Base-by-base conservation (phyloP, 2,113 vertebrate genomes). In the Bos javanicus region DNA sequence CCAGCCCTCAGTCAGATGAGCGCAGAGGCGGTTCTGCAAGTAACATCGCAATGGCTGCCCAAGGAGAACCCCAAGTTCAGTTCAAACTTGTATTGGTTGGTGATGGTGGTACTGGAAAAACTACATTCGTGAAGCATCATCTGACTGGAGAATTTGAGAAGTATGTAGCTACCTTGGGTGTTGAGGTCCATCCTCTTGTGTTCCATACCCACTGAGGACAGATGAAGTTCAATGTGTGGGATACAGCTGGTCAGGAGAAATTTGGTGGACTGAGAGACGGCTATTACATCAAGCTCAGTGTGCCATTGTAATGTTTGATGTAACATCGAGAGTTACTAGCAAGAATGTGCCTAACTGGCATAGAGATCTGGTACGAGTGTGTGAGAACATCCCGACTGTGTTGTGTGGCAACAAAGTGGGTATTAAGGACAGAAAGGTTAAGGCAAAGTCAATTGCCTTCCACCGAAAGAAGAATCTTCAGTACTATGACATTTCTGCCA, bases 1-100 rank as follows among this genome's bases (percentile, higher is more conserved):
- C 62, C 62, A 19, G 62, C 33, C 33, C 2, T 19, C 7, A 5
- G 33, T 10, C 16, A 10, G 16, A 19, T 0, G 33, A 16, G 33
- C 16, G 7, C 2, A 2, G 16, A 67, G 62, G 5, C 0, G 16
- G 16, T 19, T 10, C 16, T 67, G 62, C 7, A 4, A 10, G 33
- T n/a, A 67, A n/a, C 33, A n/a, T n/a, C 3, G 16, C 3, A 1
- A 5, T n/a, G 62, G 62, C 62, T 67, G 62, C 62, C 7, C 33
- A 67, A 67, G 64, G 33, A 67, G 33, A 21, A 5, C 33, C 17
- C 17, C 33, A 67, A 67, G 64, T 67, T 67, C n/a, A 71, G 17
- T 11, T 71, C 64, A 21, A 5, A 36, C n/a, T 21, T 5, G 64
- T 36, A 1, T 2, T 11, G 64, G 64, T 21, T 67, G 17, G 33